Conservation (phyloP, 2,113 vertebrate species). For the Nibea albiflora region DNA sequence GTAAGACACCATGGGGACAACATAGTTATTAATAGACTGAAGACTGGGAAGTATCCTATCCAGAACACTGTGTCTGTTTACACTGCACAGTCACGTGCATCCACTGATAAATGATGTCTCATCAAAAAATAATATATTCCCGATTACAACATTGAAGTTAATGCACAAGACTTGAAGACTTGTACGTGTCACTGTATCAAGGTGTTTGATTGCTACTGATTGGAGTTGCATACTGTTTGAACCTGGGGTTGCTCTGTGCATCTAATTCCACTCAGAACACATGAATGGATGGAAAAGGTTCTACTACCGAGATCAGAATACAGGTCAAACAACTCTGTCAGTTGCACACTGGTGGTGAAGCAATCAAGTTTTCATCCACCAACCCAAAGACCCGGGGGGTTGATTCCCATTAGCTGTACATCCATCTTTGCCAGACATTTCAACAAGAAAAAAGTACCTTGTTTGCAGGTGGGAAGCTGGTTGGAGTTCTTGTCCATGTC, state of each 20-base stretch:
- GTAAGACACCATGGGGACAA: constrained; percentile 44
- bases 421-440: not conserved
- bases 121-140: too few species aligned
- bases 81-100: not conserved
- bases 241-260: not conserved
- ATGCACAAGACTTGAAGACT: not conserved
- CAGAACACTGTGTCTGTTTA: constrained; percentile 57
- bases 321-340: not conserved
- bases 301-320: not conserved
- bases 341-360: not conserved
- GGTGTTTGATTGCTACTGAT: not conserved
- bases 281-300: not conserved
- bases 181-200: not conserved
- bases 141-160: not conserved
- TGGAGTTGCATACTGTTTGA: not conserved
- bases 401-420: not conserved
- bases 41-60: constrained; percentile 41
- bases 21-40: constrained; percentile 67
- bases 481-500: not conserved
- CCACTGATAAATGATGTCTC: not conserved
- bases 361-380: not conserved
- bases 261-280: not conserved
- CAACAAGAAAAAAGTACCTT: not conserved
- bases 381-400: not conserved
- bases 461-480: not conserved